Conservation (phyloP, 2,797 vertebrate species). For the Columba guinea region DNA sequence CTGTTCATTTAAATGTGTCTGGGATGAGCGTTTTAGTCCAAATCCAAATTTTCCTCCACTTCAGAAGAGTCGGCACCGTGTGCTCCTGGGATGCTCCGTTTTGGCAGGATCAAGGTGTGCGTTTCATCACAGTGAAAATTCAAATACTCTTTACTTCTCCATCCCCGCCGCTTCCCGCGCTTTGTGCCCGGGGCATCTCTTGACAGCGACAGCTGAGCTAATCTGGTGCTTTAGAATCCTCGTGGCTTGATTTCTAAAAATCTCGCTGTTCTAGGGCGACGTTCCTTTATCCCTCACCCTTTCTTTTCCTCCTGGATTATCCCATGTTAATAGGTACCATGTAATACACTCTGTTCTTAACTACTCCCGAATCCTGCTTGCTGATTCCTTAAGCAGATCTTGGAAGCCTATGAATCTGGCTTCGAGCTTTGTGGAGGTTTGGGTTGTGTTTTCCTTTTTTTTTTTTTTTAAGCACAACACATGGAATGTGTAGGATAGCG, state of each 20-base stretch:
- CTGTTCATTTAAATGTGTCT: neutral
- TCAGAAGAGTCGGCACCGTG: neutral
- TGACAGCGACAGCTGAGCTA: neutral
- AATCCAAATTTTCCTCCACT: neutral
- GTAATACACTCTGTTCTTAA: neutral
- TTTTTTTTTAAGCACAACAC: neutral
- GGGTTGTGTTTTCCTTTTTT: neutral
- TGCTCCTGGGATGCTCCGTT: neutral
- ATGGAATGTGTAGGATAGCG: neutral
- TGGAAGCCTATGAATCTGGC: neutral
- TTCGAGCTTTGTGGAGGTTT: neutral
- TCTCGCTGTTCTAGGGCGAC: neutral
- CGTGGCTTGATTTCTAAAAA: neutral
- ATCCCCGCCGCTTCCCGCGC: neutral
- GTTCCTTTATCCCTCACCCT: neutral
- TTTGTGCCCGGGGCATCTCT: neutral
- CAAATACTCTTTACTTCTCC: neutral
- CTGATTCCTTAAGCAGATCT: slow-evolving; percentile 54
- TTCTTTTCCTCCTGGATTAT: slow-evolving; percentile 54
- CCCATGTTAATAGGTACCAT: neutral
- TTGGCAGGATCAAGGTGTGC: neutral
- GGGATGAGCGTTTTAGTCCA: neutral
- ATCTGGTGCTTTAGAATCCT: neutral
- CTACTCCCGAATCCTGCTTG: slow-evolving; percentile 3
- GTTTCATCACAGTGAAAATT: neutral